phyloP scores from a whole-genome alignment of 2,888 invertebrate genomes.

The Frankliniella fusca region DNA sequence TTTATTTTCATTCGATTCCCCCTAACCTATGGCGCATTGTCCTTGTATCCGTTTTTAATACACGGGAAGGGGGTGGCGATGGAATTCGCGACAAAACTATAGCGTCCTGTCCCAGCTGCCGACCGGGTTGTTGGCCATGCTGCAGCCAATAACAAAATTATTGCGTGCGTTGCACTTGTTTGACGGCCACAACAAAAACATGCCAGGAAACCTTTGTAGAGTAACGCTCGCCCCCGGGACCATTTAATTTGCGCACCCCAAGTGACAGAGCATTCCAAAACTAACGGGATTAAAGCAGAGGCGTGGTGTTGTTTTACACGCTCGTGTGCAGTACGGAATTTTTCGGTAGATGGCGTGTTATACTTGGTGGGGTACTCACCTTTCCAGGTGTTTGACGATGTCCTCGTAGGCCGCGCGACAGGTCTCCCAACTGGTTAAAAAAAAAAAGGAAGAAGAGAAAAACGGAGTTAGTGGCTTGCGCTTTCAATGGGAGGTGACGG shows the following conservation, averaged over 20 bases:
- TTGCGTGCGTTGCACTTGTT: conserved; percentile 1
- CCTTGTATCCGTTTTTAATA: no score
- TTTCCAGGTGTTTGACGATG: conserved; percentile 91
- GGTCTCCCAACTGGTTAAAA: conserved; percentile 87
- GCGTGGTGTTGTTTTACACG: no score
- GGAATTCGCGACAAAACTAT: neutral
- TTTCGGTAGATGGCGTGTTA: no score
- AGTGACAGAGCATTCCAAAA: no score
- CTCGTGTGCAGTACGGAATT: no score
- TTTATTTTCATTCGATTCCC: no score
- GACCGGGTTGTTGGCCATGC: neutral
- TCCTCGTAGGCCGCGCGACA: conserved; percentile 92
- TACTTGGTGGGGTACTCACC: conserved; percentile 56
- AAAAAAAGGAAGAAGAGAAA: conserved; percentile 35
- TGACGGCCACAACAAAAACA: neutral
- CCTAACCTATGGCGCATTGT: no score
- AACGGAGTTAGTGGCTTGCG: neutral
- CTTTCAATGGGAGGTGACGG: neutral
- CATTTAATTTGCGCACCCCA: neutral
- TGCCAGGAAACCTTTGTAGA: neutral
- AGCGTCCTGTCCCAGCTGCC: neutral
- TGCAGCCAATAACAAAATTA: conserved; percentile 5
- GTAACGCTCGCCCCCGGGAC: neutral
- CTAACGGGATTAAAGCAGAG: no score
- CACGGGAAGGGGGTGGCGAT: neutral